A percentile compares a stretch with the other conserved stretches of the same genome.
Evolutionary conservation across 2,888 invertebrate species (phyloP).

Genomic region (Tridacna crocea): DNA sequence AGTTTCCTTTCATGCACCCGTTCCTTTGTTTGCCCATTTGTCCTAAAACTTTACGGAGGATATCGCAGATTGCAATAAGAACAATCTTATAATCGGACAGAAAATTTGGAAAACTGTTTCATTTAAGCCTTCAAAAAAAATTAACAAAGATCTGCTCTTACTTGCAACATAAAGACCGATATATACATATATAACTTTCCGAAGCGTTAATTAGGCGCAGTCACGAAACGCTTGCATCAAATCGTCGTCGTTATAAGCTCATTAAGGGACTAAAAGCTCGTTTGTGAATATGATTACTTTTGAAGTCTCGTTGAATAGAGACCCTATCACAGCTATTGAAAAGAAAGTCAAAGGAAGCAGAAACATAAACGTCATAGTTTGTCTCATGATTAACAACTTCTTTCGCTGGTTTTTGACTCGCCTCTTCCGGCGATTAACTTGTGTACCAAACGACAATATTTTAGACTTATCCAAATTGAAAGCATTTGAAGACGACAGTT

Average conservation of each 20-base stretch:
- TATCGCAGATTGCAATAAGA: no score
- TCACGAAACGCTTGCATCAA: background rate
- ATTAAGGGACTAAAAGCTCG: background rate
- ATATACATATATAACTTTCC: background rate
- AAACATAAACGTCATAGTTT: background rate
- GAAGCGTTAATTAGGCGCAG: background rate
- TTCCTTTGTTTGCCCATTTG: no score
- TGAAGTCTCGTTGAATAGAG: background rate
- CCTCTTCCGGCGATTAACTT: no score
- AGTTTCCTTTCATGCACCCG: no score
- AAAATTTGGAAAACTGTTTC: no score
- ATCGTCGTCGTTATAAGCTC: background rate
- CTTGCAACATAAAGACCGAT: background rate
- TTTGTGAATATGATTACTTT: background rate
- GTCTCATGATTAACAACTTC: background rate
- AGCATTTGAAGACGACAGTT: no score
- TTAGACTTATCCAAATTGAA: no score
- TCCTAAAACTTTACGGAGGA: no score
- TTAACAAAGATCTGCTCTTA: background rate
- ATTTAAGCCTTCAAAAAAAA: no score
- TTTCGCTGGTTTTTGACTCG: background rate
- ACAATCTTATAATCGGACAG: no score
- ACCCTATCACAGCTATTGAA: background rate
- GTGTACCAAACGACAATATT: no score
- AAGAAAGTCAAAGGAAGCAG: background rate